Base-by-base conservation (phyloP, 2,888 invertebrate species). In the Himalopsyche tibetana region DNA sequence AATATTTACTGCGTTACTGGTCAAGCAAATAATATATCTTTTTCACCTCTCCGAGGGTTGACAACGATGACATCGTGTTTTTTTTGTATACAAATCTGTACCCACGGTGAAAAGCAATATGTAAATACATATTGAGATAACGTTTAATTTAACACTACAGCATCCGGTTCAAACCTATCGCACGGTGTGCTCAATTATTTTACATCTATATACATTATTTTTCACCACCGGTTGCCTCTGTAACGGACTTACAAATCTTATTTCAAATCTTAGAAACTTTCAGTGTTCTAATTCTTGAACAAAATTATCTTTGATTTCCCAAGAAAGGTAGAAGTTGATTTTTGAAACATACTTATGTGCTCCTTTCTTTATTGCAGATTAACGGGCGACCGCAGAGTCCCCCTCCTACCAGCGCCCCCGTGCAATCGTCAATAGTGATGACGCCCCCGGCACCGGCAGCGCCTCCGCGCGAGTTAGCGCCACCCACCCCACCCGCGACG, bases 351-450 rank as follows among this genome's bases (percentile, higher is more conserved):
- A 12, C 74, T 38, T 5, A 74, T 74, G 38, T 40, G n/a, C 8
- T 69, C n/a, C 17, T 82, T 86, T 36, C 87, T 85, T 89, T 87
- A 87, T 89, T 87, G 89, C 92, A 93, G 93, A 90, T 91, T 87
- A 92, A 91, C 91, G 91, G 91, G 89, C 91, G 92, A 88, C 91
- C 91, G 83, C 90, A 91, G 85, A 93, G 91, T 90, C 93, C 85
- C 82, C 85, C 84, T 86, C 87, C 91, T 91, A 91, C 90, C 91
- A 91, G 89, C 91, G 90, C 90, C 90, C 91, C 90, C 91, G 79
- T 82, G 63, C 79, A 56, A 83, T 90, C 90, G 90, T 91, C 90
- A 8, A 90, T 91, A 90, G 91, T 91, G 90, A 91, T 91, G 90
- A 90, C 90, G 90, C 90, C 90, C 90, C 91, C 91, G 90, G 91